phyloP scores from a whole-genome alignment of 2,113 vertebrate genomes.

The Hucho hucho region DNA sequence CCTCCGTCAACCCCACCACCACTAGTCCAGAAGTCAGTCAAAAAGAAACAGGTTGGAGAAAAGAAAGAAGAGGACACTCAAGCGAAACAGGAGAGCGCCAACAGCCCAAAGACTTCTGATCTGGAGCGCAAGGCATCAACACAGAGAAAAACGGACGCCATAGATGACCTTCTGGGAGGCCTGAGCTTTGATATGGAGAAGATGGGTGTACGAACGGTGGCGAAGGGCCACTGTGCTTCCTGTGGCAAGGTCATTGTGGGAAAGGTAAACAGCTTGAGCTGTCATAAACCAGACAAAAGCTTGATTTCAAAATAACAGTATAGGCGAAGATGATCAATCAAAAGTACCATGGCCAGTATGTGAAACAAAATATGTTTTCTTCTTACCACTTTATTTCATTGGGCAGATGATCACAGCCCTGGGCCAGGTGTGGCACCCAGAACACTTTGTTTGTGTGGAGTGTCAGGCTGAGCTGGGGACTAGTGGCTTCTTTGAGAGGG shows the following conservation, averaged over 20 bases:
- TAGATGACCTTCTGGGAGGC: constrained; percentile 83
- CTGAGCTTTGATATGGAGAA: constrained; percentile 84
- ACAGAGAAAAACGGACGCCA: constrained; percentile 46
- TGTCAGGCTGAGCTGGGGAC: constrained; percentile 79
- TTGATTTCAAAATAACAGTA: background rate
- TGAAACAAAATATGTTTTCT: background rate
- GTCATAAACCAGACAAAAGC: background rate
- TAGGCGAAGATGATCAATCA: background rate
- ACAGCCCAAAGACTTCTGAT: constrained; percentile 3
- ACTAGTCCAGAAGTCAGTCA: constrained; percentile 38
- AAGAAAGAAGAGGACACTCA: constrained; percentile 12
- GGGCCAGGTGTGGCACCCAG: constrained; percentile 85
- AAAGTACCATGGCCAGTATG: background rate
- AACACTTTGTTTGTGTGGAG: constrained; percentile 83
- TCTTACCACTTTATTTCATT: too few relatives aligned
- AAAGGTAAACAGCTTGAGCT: constrained; percentile 72
- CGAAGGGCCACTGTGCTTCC: constrained; percentile 79
- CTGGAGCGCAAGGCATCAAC: constrained; percentile 17
- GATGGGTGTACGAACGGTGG: constrained; percentile 79
- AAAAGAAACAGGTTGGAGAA: constrained; percentile 31
- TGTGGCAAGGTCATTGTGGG: constrained; percentile 84
- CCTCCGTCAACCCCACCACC: constrained; percentile 45
- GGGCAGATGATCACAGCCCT: constrained; percentile 83
- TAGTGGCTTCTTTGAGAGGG: constrained; percentile 82
- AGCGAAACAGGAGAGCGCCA: constrained; percentile 11